Evolutionary conservation across 1,140 invertebrate genomes (phyloP).

Genomic region (Argopecten irradians): DNA sequence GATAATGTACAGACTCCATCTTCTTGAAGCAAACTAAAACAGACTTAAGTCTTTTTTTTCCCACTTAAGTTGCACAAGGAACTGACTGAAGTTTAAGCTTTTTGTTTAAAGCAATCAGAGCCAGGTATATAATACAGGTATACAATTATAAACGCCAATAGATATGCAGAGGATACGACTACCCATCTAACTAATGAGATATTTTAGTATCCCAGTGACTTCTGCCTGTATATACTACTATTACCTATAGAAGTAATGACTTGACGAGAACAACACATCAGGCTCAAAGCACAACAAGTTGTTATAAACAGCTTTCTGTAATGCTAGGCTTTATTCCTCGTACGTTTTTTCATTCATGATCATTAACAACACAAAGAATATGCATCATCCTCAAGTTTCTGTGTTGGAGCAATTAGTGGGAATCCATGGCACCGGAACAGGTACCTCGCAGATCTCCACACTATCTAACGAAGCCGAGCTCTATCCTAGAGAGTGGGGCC

Average conservation of each 20-base stretch:
- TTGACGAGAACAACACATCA: not conserved
- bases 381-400: not conserved
- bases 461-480: not conserved
- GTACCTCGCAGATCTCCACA: not conserved
- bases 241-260: not conserved
- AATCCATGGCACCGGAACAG: not conserved
- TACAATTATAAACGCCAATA: not conserved
- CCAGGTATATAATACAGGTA: not conserved
- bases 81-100: no score
- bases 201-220: no score
- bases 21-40: no score
- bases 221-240: not conserved
- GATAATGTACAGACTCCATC: no score
- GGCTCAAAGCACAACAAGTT: not conserved
- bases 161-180: not conserved
- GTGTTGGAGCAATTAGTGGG: not conserved
- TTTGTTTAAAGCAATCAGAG: no score
- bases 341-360: slow-evolving; percentile 16
- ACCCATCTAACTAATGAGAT: no score
- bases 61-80: no score
- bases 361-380: not conserved
- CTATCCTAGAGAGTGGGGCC: not conserved
- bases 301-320: slow-evolving; percentile 13
- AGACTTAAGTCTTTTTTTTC: no score
- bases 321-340: not conserved